Conservation (phyloP, 2,113 vertebrate species). For the Motacilla alba region DNA sequence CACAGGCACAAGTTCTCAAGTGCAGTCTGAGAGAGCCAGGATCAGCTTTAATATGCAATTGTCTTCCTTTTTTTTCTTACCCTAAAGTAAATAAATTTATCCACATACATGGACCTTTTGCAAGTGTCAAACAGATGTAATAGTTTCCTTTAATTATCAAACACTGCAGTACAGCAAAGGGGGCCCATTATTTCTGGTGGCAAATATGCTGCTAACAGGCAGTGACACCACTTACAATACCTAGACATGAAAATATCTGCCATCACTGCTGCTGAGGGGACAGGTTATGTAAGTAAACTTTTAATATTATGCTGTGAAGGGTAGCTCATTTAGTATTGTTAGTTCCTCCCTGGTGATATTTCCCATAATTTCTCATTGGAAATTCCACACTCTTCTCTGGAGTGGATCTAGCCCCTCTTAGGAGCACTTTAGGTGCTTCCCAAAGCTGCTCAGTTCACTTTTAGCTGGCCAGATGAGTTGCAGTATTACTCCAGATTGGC, state of each 20-base stretch:
- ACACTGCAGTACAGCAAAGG: not conserved
- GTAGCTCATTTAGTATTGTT: not conserved
- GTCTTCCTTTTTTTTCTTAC: not conserved
- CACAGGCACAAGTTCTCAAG: not conserved
- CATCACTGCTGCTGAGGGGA: not conserved
- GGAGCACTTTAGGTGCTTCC: not conserved
- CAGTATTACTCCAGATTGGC: not conserved
- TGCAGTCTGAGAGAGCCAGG: not conserved
- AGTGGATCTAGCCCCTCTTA: not conserved
- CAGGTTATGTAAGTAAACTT: not conserved
- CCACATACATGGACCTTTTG: not conserved
- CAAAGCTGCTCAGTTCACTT: not conserved
- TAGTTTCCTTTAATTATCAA: not conserved
- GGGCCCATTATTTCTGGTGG: not conserved
- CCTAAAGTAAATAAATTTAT: not conserved
- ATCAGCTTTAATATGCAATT: not conserved
- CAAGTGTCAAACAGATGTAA: not conserved
- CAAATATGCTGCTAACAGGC: not conserved
- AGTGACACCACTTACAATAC: not conserved
- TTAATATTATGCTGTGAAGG: not conserved
- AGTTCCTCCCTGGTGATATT: not conserved
- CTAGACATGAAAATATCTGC: not conserved
- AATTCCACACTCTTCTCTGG: not conserved
- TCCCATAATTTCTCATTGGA: not conserved
- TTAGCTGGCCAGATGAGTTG: accelerated